phyloP scores from a whole-genome alignment of 2,888 invertebrate genomes.

The Nemapogon koenigi region DNA sequence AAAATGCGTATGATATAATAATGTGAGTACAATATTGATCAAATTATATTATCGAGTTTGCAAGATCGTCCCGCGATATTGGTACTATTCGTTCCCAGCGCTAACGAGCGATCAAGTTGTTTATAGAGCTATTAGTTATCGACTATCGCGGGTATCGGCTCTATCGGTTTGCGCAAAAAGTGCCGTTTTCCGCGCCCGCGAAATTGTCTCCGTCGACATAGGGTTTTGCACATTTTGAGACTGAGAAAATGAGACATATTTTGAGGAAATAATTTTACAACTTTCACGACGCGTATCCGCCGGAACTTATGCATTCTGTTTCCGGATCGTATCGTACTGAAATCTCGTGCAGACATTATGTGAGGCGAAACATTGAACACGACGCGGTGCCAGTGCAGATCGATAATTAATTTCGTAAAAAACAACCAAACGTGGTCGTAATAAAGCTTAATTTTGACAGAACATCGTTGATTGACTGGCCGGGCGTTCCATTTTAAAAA shows the following conservation, averaged over 20 bases:
- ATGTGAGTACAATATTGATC: too few species aligned
- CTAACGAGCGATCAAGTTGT: conserved; percentile 53
- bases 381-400: too few species aligned
- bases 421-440: conserved; percentile 21
- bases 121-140: conserved; percentile 57
- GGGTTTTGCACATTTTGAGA: too few species aligned
- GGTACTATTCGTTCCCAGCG: conserved; percentile 27
- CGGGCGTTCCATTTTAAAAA: conserved; percentile 2
- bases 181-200: conserved; percentile 28
- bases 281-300: too few species aligned
- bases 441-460: conserved; percentile 18
- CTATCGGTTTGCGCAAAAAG: conserved; percentile 43
- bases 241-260: too few species aligned
- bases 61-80: conserved; percentile 8
- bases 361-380: too few species aligned
- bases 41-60: too few species aligned
- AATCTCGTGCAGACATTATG: too few species aligned
- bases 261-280: too few species aligned
- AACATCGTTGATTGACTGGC: conserved; percentile 8
- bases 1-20: too few species aligned
- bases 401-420: conserved; percentile 28
- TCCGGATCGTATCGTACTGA: too few species aligned
- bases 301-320: too few species aligned
- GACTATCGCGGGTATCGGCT: conserved; percentile 28
- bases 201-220: conserved; percentile 5